Evolutionary conservation across 2,113 vertebrate species (phyloP).

Genomic region (Fregata magnificens): DNA sequence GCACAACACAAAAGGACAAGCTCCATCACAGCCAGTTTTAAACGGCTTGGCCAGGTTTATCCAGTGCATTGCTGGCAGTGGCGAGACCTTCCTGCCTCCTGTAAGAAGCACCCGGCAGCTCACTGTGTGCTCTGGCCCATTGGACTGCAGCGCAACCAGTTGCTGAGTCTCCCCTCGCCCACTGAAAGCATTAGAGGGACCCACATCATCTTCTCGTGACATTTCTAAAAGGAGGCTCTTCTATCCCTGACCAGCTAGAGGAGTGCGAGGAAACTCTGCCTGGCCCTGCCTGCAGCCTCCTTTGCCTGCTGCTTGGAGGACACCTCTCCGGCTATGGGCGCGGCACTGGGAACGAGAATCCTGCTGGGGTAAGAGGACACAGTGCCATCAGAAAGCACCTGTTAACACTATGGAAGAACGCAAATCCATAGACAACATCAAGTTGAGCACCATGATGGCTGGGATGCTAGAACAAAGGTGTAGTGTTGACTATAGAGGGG

Average conservation of each 20-base stretch:
- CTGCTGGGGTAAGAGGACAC: not conserved
- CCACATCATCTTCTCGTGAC: not conserved
- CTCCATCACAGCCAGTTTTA: not conserved
- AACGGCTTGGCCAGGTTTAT: not conserved
- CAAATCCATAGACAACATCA: not conserved
- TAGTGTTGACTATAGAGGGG: rapidly evolving
- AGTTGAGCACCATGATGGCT: not conserved
- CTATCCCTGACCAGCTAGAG: not conserved
- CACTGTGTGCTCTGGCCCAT: not conserved
- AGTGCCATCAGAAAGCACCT: not conserved
- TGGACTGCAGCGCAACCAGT: not conserved
- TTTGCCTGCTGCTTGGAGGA: not conserved
- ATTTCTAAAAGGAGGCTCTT: not conserved
- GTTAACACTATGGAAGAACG: not conserved
- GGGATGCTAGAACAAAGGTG: not conserved
- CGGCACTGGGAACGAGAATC: not conserved
- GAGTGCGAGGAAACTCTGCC: not conserved
- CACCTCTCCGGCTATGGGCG: not conserved
- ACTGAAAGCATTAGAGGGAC: not conserved
- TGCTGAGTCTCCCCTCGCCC: not conserved
- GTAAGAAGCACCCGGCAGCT: not conserved
- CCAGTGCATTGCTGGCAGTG: rapidly evolving
- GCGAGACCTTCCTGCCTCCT: not conserved
- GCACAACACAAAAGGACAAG: not conserved
- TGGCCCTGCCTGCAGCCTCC: not conserved